These are phyloP conservation scores for Burhinus bistriatus DNA, from an alignment of 2,113 vertebrate species.

Conservation along the genomic window DNA sequence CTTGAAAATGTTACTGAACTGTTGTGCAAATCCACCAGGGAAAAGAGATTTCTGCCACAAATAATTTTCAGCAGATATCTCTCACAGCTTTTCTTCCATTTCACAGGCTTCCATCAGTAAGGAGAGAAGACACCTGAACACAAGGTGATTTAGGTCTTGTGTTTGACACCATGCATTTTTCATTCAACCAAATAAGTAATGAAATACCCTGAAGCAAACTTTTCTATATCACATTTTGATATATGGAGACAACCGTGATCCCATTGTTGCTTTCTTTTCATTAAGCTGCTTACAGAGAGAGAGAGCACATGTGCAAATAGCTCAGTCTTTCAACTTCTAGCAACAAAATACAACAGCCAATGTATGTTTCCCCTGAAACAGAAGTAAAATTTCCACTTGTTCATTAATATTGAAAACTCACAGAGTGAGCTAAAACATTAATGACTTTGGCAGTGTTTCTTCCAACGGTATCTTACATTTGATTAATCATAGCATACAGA, in stretches of 20 bases:
- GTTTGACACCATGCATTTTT: constrained; percentile 4
- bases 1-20: not conserved
- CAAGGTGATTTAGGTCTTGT: not conserved
- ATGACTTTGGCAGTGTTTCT: constrained; percentile 63
- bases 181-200: not conserved
- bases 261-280: not conserved
- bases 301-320: not conserved
- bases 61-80: not conserved
- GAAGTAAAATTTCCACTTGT: constrained; percentile 8
- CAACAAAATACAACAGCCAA: not conserved
- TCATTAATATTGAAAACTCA: constrained; percentile 71
- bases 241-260: not conserved
- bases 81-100: not conserved
- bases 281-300: not conserved
- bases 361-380: not conserved
- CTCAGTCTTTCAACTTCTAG: not conserved
- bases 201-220: not conserved
- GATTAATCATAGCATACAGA: constrained; percentile 36
- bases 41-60: not conserved
- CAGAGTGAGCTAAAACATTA: constrained; percentile 58
- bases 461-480: constrained; percentile 36
- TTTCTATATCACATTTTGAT: not conserved
- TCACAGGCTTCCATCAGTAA: not conserved
- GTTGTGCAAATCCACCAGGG: not conserved
- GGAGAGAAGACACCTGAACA: not conserved